Percentiles rank a stretch among this genome's conserved stretches.
Evolutionary conservation across 30 jellyfish, hydroid and myxozoan species (phyloP).

Genomic region (Chrysaora quinquecirrha): DNA sequence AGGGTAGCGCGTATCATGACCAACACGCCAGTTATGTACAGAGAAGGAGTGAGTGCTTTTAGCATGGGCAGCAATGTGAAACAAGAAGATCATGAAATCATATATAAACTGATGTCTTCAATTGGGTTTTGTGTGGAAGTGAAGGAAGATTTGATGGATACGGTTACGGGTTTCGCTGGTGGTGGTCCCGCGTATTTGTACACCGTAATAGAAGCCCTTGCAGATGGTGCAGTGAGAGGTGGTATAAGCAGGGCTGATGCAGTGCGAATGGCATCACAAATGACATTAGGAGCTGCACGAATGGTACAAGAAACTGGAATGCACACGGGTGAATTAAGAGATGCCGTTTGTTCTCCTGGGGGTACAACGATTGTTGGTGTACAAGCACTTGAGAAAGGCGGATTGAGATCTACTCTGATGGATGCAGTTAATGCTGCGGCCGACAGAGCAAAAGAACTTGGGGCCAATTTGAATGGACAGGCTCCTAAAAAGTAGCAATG

Average conservation of each 20-base stretch:
- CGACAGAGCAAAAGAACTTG: conserved; percentile 66
- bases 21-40: conserved; percentile 70
- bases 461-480: conserved; percentile 33
- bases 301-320: conserved; percentile 77
- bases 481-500: background rate
- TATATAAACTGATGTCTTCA: conserved; percentile 66
- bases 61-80: conserved; percentile 57
- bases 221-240: conserved; percentile 89
- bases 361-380: conserved; percentile 84
- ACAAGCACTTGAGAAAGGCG: conserved; percentile 73
- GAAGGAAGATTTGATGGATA: conserved; percentile 75
- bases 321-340: conserved; percentile 73
- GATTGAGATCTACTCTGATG: conserved; percentile 71
- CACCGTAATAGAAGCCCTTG: conserved; percentile 78
- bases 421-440: conserved; percentile 72
- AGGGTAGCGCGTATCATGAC: conserved; percentile 78
- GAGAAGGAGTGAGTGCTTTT: conserved; percentile 82
- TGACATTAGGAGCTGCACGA: conserved; percentile 77
- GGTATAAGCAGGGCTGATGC: conserved; percentile 75
- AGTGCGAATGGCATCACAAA: conserved; percentile 78
- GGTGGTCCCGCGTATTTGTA: conserved; percentile 95
- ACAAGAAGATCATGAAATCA: conserved; percentile 62
- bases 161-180: conserved; percentile 86
- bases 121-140: conserved; percentile 81
- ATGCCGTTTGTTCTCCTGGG: conserved; percentile 84